Evolutionary conservation across 2,113 vertebrate species (phyloP), one percentile per base, ranked within the genome.

Genomic region (Oreotragus oreotragus): DNA sequence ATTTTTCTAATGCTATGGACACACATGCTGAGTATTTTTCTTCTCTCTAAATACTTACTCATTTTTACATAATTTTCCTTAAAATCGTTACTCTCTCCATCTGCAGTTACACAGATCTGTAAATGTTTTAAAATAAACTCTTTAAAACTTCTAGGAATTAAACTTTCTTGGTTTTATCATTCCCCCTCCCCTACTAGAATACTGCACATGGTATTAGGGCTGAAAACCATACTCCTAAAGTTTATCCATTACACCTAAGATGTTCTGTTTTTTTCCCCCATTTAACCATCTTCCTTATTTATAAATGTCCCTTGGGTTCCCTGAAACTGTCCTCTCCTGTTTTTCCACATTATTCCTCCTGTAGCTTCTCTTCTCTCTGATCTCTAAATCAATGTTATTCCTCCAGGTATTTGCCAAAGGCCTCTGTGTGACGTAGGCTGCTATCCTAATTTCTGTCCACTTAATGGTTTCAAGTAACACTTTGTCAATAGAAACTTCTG

Each of bases 31-130:
- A 77, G 45, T 87, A 85, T 62, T 94, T 88, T 76, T 88, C 60
- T 58, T 91, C 10, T 87, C 77, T 89, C 73, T 89, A 95, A 93
- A 81, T 57, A 39, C 14, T 60, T 73, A 58, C 8, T 92, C 0
- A 16, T 73, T 97, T 81, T 91, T 93, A 85, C 1, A 91, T 45
- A 23, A n/a, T 45, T 95, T 80, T 93, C 95, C 83, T 90, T 86
- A 86, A 95, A 89, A 86, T 19, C 1, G 47, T 49, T 83, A 45
- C 9, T 88, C 21, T 89, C 43, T 85, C 47, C 33, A 66, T 62
- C 43, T 87, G 39, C 39, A 30, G 87, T 66, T 84, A 66, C 14
- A 47, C 3, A 39, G 43, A 19, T 81, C 73, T 90, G 57, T 77
- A 86, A 79, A 62, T 90, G 62, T 76, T 92, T 62, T 91, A 91